These are phyloP conservation scores for Phyllostomus hastatus DNA, from an alignment of 2,113 vertebrate genomes.

Conservation along the genomic window DNA sequence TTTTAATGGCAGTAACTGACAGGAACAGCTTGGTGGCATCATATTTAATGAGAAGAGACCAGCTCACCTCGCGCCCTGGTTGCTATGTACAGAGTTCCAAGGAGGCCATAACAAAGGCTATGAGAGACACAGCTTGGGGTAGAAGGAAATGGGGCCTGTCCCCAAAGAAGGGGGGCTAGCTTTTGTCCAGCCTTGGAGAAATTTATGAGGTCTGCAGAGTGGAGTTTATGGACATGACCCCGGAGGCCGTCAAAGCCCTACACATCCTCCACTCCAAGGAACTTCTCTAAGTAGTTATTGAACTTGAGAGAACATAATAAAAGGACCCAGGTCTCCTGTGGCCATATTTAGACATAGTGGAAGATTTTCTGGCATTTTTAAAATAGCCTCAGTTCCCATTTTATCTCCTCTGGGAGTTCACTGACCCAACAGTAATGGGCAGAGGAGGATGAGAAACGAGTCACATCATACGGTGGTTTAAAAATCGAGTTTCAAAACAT, in stretches of 20 bases:
- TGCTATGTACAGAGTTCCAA: constrained; percentile 57
- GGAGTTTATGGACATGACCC: neutral
- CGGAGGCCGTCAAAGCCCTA: neutral
- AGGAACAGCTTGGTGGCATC: constrained; percentile 59
- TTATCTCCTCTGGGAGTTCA: neutral
- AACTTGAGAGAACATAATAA: neutral
- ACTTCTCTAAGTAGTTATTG: neutral
- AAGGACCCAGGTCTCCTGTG: neutral
- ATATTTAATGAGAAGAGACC: constrained; percentile 57
- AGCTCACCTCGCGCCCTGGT: constrained; percentile 42
- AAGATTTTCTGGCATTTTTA: constrained; percentile 34
- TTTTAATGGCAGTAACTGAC: constrained; percentile 54
- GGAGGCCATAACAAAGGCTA: constrained; percentile 61
- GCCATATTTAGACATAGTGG: neutral
- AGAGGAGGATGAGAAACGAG: neutral
- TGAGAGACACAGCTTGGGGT: neutral
- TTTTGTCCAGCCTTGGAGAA: neutral
- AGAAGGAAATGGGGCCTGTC: neutral
- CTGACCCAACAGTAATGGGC: neutral
- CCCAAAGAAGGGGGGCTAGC: neutral
- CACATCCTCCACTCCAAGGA: neutral
- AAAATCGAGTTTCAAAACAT: neutral
- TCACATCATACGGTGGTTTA: neutral
- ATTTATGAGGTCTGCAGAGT: neutral
- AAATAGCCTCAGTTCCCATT: constrained; percentile 42